Base-by-base conservation (phyloP, 53 echinoderm and acorn worm species). In the Echinarachnius parma region DNA sequence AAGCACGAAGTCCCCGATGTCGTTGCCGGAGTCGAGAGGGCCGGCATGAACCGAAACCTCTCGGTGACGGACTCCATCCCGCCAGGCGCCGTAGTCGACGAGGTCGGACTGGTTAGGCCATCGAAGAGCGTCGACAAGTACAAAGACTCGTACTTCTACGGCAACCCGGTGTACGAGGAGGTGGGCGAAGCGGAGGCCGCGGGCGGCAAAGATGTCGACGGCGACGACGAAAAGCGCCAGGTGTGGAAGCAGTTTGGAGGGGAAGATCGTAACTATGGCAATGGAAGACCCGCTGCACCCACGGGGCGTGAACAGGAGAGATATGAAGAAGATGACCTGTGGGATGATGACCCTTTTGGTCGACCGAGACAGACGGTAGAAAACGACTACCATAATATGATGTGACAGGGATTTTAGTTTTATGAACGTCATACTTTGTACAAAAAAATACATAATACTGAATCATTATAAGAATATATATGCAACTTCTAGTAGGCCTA, bases 131-230 rank as follows among this genome's bases (percentile, higher is more conserved):
- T 39, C 13, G 42, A 39, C 42, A n/a, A n/a, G n/a, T n/a, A n/a
- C n/a, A n/a, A n/a, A n/a, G 65, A 65, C 29, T 27, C 25, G 24
- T 4, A 2, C 16, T 16, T 66, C 48, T 68, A 35, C 31, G 68
- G 34, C 33, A 68, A 68, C 24, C 68, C 68, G 4, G 68, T 68
- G 10, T 68, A 68, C 16, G 68, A 68, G 30, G 68, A 68, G 15
- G 13, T 68, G 21, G 5, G 16, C 14, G 48, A 45, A 2, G 14
- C 62, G 4, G 28, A 46, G 18, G 18, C 10, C 18, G n/a, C n/a
- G n/a, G 11, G 50, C 4, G 19, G 13, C 10, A 49, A 13, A 39
- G 39, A 39, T 2, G 36, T 21, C 14, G 52, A 50, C 52, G 18
- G 52, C 13, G 52, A n/a, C n/a, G n/a, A n/a, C n/a, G n/a, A n/a